Evolutionary conservation across 1,140 invertebrate genomes (phyloP), one percentile per base, ranked within the genome.

Genomic region (Camponotus floridanus): DNA sequence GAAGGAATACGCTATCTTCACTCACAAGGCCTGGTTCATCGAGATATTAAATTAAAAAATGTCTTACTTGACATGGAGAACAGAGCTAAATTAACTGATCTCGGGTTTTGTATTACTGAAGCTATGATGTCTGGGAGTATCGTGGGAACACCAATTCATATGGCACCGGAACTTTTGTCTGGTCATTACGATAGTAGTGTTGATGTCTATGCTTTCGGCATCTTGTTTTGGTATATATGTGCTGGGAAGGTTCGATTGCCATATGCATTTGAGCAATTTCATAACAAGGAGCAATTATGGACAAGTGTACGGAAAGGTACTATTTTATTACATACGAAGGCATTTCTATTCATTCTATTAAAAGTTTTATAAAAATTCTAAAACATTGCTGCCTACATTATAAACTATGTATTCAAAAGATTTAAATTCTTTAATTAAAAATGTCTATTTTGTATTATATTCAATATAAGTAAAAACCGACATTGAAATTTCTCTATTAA

Each of bases 41-140:
- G 98, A 81, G 98, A 99, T 94, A 98, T 99, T 83, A 99, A 99
- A 94, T 94, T 98, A 79, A 98, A 98, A 95, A 98, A 98, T 95
- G 98, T 98, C 59, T 94, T 99, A 81, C 94, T 99, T 85, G 98
- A 98, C 94, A 94, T 93, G 7, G 93, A 96, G 6, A 97, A 97
- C 91, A 96, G 98, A 48, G 98, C 97, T 0, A 98, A 98, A 93
- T 95, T 99, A 36, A 98, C 98, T 0, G 98, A 99, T 95, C 96
- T 99, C 7, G 98, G 98, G 1, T 99, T 99, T 95, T 99, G 98
- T 92, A 98, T 98, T 90, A 98, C 98, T 0, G 98, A 98, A 94
- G 98, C 98, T 0, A 98, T 99, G 96, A 98, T 99, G 96, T 98
- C 97, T 5, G 98, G 97, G 15, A 98, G 97, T 87, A 96, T 98